Percentiles rank a stretch among this genome's conserved stretches.
Conservation (phyloP, 2,797 vertebrate species). For the Sebastes cheni region DNA sequence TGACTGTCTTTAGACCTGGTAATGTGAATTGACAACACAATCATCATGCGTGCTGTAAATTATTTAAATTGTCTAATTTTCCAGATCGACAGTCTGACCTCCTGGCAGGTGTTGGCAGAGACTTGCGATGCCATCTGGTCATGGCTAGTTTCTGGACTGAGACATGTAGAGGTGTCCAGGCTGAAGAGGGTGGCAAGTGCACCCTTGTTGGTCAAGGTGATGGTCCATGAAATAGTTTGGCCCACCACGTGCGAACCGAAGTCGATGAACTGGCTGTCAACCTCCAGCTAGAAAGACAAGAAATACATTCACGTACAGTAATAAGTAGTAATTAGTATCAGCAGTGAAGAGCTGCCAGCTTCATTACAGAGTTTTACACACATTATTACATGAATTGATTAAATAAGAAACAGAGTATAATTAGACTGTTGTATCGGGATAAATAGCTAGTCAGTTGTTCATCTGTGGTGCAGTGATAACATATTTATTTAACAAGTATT, state of each 20-base stretch:
- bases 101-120: constrained; percentile 48
- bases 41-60: neutral
- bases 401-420: neutral
- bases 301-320: constrained; percentile 19
- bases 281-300: constrained; percentile 82
- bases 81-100: constrained; percentile 63
- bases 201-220: constrained; percentile 91
- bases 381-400: constrained; percentile 9
- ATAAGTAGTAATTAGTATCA: constrained; percentile 8
- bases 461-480: neutral
- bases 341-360: neutral
- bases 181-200: constrained; percentile 86
- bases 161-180: constrained; percentile 68
- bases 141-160: constrained; percentile 39
- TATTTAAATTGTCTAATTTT: no score
- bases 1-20: neutral
- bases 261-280: constrained; percentile 88
- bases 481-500: neutral
- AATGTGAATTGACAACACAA: neutral
- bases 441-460: neutral
- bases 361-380: constrained; percentile 12
- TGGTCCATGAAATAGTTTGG: constrained; percentile 84
- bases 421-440: neutral
- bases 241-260: constrained; percentile 92
- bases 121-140: constrained; percentile 29